These are phyloP conservation scores for Gymnosoma rotundatum DNA, from an alignment of 2,888 invertebrate genomes.

Conservation along the genomic window DNA sequence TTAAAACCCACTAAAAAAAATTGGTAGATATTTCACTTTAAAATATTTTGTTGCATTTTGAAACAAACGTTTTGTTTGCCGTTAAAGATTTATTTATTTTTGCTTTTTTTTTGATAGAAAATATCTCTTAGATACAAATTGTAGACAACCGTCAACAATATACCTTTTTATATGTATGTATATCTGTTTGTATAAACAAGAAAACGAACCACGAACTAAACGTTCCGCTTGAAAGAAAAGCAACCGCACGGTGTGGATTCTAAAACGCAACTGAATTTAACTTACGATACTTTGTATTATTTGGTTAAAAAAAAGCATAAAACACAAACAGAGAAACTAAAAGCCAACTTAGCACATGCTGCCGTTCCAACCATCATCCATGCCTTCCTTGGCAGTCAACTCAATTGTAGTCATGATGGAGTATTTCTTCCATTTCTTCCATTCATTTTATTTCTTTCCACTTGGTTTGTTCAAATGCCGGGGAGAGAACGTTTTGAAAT, in stretches of 20 bases:
- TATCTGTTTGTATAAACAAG: not conserved
- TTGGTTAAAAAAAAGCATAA: slow-evolving; percentile 22
- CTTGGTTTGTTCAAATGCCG: slow-evolving; percentile 49
- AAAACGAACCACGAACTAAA: slow-evolving; percentile 26
- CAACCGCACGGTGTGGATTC: slow-evolving; percentile 73
- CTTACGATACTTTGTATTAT: slow-evolving; percentile 49
- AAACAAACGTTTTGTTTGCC: slow-evolving; percentile 10
- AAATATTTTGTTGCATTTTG: slow-evolving; percentile 8
- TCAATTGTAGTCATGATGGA: slow-evolving; percentile 32
- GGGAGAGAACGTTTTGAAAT: slow-evolving; percentile 34
- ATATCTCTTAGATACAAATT: slow-evolving; percentile 62
- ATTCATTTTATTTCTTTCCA: slow-evolving; percentile 38
- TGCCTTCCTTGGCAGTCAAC: not conserved
- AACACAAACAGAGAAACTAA: slow-evolving; percentile 41
- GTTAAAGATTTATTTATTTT: not conserved
- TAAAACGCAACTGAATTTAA: slow-evolving; percentile 72
- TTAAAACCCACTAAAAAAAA: not conserved
- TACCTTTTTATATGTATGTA: not conserved
- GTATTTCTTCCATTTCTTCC: not conserved
- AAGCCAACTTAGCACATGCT: slow-evolving; percentile 66
- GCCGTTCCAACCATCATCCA: slow-evolving; percentile 21
- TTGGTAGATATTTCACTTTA: not conserved
- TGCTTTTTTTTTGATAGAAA: slow-evolving; percentile 17
- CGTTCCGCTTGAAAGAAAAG: slow-evolving; percentile 61
- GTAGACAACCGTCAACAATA: slow-evolving; percentile 43